Base-by-base conservation (phyloP, 2,888 invertebrate species). In the Hypsopygia costalis region DNA sequence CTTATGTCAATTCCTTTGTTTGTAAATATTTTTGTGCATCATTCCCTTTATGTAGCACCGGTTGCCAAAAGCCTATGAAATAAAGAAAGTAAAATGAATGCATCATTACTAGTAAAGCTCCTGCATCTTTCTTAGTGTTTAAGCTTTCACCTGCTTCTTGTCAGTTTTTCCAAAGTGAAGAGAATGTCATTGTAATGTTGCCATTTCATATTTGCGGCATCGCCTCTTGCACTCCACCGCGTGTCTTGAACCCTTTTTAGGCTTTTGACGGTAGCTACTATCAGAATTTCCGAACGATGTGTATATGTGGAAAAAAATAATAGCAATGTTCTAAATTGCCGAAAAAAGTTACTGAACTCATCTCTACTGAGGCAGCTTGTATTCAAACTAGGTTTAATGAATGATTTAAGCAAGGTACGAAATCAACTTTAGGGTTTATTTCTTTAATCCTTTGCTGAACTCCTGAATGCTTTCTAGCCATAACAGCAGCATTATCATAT, bases 211-310 rank as follows among this genome's bases (percentile, higher is more conserved):
- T 32, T 32, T 32, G 12, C 32, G 32, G 16, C 16, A 16, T 16
- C 16, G 16, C 16, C 16, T 16, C 2, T 16, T 16, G 30, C 31
- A 21, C 28, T 32, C 20, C 20, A 32, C 6, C 35, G 36, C 8
- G 40, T 44, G 11, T 36, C 36, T 30, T 29, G 16, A 36, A 28
- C 11, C n/a, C 28, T 28, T 34, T 40, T 36, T 25, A 55, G 34
- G 40, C 49, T 31, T 47, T 55, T 40, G 6, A 45, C 49, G 34
- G 49, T 55, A 25, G 37, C 48, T 39, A 44, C 36, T 29, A 47
- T 20, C 11, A 51, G 38, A 48, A 46, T 46, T 32, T 53, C 43
- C 51, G 47, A 55, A 5, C 51, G 42, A 28, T 47, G 44, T 7
- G 48, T 52, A 2, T 47, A 55, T 11, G 36, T 36, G 31, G 45